Conservation (phyloP, 1,140 invertebrate genomes). For the Brachionus calyciflorus region DNA sequence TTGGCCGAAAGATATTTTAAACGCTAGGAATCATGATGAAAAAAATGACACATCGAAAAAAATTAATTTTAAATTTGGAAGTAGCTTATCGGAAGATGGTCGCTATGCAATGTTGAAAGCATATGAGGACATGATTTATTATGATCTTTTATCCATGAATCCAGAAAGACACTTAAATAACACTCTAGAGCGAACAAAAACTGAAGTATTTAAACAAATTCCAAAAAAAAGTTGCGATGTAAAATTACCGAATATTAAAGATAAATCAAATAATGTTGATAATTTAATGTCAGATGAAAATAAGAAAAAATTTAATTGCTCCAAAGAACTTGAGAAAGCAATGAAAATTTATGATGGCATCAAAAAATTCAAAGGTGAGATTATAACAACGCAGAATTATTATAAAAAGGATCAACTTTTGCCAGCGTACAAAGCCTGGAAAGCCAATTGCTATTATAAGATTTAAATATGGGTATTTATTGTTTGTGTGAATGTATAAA, state of each 20-base stretch:
- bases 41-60: conserved; percentile 3
- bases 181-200: conserved; percentile 18
- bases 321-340: conserved; percentile 20
- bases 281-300: background rate
- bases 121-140: conserved; percentile 23
- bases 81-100: conserved; percentile 28
- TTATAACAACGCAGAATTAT: conserved; percentile 13
- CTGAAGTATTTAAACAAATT: conserved; percentile 13
- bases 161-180: background rate
- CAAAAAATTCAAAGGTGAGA: conserved; percentile 24
- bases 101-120: conserved; percentile 40
- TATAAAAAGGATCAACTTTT: conserved; percentile 34
- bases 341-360: conserved; percentile 42
- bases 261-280: background rate
- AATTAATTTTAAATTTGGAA: conserved; percentile 35
- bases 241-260: background rate
- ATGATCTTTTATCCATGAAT: conserved; percentile 13
- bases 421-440: conserved; percentile 6
- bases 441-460: conserved; percentile 29
- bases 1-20: background rate
- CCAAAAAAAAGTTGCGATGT: conserved; percentile 15
- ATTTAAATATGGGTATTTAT: no score
- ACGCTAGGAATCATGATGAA: background rate
- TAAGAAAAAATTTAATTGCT: background rate
- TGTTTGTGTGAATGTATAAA: no score